Evolutionary conservation across 2,113 vertebrate genomes (phyloP).

Genomic region (Microcebus griseorufus): DNA sequence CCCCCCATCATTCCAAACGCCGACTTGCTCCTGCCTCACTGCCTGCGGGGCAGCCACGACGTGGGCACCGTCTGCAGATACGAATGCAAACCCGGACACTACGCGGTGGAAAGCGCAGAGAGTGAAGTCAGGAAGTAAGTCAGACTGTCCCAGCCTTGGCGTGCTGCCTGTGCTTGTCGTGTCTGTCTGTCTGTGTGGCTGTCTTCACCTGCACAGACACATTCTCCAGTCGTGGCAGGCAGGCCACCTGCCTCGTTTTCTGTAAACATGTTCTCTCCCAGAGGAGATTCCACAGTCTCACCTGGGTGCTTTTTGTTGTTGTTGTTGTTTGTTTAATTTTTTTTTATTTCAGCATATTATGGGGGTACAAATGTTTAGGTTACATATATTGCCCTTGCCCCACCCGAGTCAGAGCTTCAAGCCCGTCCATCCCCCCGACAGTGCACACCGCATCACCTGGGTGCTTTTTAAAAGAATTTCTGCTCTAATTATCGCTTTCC

Average conservation of each 20-base stretch:
- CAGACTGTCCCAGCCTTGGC: fast-evolving
- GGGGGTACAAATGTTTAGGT: no score
- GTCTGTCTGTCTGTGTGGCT: not conserved
- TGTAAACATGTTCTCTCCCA: not conserved
- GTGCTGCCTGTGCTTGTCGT: not conserved
- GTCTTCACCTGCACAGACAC: not conserved
- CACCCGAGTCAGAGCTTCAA: no score
- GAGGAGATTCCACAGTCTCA: not conserved
- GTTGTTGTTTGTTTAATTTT: no score
- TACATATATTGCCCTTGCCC: no score
- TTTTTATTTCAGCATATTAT: no score
- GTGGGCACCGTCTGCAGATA: constrained; percentile 93
- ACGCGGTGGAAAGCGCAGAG: constrained; percentile 81
- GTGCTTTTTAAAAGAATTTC: not conserved
- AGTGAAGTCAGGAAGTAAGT: constrained; percentile 89
- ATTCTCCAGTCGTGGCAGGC: not conserved
- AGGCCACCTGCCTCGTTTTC: not conserved
- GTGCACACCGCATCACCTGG: not conserved
- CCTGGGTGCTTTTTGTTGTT: not conserved
- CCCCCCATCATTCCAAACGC: constrained; percentile 86
- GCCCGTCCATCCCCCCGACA: no score
- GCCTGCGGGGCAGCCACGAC: constrained; percentile 88
- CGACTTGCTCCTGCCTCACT: constrained; percentile 88
- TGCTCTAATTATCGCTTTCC: not conserved
- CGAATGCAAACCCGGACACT: constrained; percentile 93